A percentile compares a stretch with the other conserved stretches of the same genome.
phyloP scores from a whole-genome alignment of 1,140 invertebrate genomes.

The Notospermus geniculatus region DNA sequence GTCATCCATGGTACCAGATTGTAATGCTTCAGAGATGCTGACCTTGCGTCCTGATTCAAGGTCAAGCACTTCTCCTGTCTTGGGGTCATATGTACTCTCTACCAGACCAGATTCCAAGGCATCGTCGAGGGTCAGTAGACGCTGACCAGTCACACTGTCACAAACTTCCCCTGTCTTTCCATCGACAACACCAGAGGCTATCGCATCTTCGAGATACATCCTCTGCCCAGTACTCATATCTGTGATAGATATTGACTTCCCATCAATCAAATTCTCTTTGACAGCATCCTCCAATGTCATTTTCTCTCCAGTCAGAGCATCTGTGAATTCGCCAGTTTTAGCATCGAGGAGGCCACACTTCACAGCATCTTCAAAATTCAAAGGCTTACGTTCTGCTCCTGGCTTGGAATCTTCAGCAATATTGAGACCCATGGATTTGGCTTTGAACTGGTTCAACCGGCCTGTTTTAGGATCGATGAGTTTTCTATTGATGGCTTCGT shows the following conservation, averaged over 20 bases:
- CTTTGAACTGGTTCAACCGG: conserved; percentile 51
- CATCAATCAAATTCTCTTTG: conserved; percentile 73
- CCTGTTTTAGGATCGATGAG: conserved; percentile 52
- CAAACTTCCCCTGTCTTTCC: conserved; percentile 71
- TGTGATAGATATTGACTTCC: conserved; percentile 72
- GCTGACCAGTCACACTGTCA: conserved; percentile 69
- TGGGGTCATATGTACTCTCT: conserved; percentile 43
- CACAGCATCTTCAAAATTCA: conserved; percentile 75
- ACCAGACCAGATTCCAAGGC: conserved; percentile 64
- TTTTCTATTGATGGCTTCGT: conserved; percentile 51
- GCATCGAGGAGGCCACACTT: conserved; percentile 78
- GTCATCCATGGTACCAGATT: conserved; percentile 33
- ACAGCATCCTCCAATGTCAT: conserved; percentile 80
- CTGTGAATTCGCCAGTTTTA: conserved; percentile 73
- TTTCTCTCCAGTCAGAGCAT: conserved; percentile 70
- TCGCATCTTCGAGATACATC: conserved; percentile 73
- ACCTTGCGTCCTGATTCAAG: conserved; percentile 34
- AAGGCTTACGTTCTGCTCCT: conserved; percentile 28
- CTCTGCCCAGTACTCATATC: conserved; percentile 38
- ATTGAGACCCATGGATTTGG: conserved; percentile 59
- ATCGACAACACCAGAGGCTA: conserved; percentile 75
- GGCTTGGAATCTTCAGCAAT: conserved; percentile 13
- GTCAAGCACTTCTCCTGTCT: conserved; percentile 36
- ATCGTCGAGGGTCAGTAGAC: conserved; percentile 72
- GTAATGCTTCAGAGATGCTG: conserved; percentile 40